phyloP scores from a whole-genome alignment of 2,797 vertebrate genomes.

The Nyctibius grandis region DNA sequence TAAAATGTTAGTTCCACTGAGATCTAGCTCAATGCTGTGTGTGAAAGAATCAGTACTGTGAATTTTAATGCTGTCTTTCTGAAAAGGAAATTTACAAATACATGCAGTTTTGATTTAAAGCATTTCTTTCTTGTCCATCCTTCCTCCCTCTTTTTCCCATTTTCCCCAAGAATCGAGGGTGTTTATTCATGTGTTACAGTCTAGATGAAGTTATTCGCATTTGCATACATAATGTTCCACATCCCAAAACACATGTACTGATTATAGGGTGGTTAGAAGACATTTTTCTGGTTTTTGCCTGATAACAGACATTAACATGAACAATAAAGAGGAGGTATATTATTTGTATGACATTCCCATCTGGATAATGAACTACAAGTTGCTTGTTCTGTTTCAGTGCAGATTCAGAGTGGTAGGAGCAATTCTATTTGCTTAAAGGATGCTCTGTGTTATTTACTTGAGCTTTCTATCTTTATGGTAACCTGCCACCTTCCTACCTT shows the following conservation, averaged over 20 bases:
- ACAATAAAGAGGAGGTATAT: background rate
- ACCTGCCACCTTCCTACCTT: background rate
- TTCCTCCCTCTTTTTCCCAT: background rate
- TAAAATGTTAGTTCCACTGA: background rate
- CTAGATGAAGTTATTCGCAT: background rate
- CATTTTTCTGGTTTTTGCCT: background rate
- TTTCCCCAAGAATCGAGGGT: background rate
- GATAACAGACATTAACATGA: slow-evolving; percentile 25
- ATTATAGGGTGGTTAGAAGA: slow-evolving; percentile 2
- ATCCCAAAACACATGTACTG: background rate
- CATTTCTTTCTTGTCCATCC: background rate
- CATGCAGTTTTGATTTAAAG: background rate
- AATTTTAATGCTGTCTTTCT: background rate
- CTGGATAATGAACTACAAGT: slow-evolving; percentile 2
- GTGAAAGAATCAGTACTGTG: background rate
- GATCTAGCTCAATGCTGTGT: background rate
- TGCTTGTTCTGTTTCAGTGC: background rate
- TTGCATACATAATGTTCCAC: background rate
- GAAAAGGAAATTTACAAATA: background rate
- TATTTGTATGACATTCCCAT: background rate
- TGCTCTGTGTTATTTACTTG: background rate
- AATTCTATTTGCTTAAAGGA: background rate
- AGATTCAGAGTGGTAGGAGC: background rate
- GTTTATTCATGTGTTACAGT: background rate
- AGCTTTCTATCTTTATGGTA: background rate